Evolutionary conservation across 2,888 invertebrate genomes (phyloP).

Genomic region (Phaonia tiefii): DNA sequence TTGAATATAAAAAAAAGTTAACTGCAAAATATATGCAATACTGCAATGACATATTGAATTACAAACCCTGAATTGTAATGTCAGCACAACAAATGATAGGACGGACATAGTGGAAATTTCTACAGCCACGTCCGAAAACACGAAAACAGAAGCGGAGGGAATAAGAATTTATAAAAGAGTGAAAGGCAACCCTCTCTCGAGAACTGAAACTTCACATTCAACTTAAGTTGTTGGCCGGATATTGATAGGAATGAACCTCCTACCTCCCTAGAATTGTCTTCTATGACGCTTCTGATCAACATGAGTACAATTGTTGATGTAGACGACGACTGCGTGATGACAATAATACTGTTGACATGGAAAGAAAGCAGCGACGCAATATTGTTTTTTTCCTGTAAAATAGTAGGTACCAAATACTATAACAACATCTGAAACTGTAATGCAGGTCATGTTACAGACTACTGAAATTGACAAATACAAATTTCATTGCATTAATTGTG

Average conservation of each 20-base stretch:
- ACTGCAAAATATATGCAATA: neutral
- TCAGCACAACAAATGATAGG: neutral
- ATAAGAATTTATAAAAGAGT: too few species aligned
- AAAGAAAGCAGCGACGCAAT: constrained; percentile 51
- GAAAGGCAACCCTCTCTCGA: too few species aligned
- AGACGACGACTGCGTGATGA: too few species aligned
- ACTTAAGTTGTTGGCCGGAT: too few species aligned
- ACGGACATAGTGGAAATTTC: neutral
- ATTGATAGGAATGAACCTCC: too few species aligned
- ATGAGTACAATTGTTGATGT: neutral
- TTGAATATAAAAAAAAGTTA: neutral
- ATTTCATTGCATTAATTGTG: constrained; percentile 38
- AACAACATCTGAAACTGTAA: constrained; percentile 53
- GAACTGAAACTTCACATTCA: too few species aligned
- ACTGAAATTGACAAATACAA: constrained; percentile 49
- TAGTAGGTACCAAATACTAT: too few species aligned
- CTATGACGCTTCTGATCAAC: neutral
- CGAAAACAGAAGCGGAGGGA: neutral
- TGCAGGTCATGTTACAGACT: constrained; percentile 65
- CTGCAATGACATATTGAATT: constrained; percentile 57
- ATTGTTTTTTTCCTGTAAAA: neutral
- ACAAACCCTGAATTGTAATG: constrained; percentile 58
- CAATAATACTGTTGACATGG: constrained; percentile 50
- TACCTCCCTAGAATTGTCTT: neutral
- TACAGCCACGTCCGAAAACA: neutral